Evolutionary conservation across 2,797 vertebrate genomes (phyloP).

Genomic region (Philypnodon macrostomus): DNA sequence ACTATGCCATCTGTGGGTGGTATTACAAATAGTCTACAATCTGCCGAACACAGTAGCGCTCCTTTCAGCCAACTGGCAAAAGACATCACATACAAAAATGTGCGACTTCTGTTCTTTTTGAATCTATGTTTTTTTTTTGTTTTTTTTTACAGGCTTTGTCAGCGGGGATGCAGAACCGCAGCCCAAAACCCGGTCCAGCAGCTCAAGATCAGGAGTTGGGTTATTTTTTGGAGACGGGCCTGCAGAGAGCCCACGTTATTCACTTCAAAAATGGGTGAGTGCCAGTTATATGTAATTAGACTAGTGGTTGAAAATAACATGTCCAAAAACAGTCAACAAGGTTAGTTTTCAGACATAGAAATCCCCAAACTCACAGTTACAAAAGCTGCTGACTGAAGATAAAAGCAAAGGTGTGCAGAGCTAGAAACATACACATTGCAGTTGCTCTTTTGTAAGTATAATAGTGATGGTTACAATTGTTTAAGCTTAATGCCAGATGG

Average conservation of each 20-base stretch:
- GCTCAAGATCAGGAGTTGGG: slow-evolving; percentile 95
- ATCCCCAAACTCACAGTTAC: slow-evolving; percentile 21
- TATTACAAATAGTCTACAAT: slow-evolving; percentile 35
- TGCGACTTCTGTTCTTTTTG: not conserved
- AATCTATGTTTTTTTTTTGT: slow-evolving; percentile 9
- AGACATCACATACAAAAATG: not conserved
- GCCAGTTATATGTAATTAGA: not conserved
- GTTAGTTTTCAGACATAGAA: not conserved
- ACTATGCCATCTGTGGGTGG: slow-evolving; percentile 20
- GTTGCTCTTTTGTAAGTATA: slow-evolving; percentile 13
- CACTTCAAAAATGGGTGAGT: slow-evolving; percentile 98
- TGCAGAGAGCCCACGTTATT: slow-evolving; percentile 96
- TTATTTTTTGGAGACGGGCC: slow-evolving; percentile 96
- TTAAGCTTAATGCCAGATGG: slow-evolving; percentile 11
- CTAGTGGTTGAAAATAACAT: not conserved
- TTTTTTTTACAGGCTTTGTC: slow-evolving; percentile 83
- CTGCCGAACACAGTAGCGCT: slow-evolving; percentile 23
- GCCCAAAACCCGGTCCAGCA: slow-evolving; percentile 91
- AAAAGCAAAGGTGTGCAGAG: slow-evolving; percentile 34
- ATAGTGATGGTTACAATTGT: slow-evolving; percentile 5
- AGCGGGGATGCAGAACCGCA: slow-evolving; percentile 94
- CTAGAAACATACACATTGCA: slow-evolving; percentile 10
- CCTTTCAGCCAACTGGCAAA: slow-evolving; percentile 34
- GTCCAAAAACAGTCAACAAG: not conserved
- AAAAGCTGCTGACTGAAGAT: slow-evolving; percentile 35